phyloP scores from a whole-genome alignment of 2,113 vertebrate species.

The Ophiodon elongatus region DNA sequence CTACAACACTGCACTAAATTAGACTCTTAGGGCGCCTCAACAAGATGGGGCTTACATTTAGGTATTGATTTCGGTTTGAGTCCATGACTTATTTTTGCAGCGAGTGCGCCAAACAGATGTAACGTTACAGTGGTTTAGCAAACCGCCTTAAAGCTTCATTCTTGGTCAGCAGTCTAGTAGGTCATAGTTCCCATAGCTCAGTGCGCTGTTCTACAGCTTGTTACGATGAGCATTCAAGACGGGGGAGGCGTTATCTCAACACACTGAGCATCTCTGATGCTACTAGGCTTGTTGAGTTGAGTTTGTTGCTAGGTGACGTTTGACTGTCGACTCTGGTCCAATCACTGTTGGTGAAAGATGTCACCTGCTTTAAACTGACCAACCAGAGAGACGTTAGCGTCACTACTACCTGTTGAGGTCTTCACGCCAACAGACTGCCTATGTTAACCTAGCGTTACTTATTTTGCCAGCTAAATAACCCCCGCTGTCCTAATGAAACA shows the following conservation, averaged over 20 bases:
- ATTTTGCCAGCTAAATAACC: background rate
- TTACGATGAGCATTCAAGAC: background rate
- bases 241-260: background rate
- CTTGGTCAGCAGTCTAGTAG: background rate
- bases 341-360: conserved; percentile 5
- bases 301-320: conserved; percentile 60
- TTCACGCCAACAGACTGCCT: background rate
- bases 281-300: conserved; percentile 3
- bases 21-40: background rate
- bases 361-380: conserved; percentile 47
- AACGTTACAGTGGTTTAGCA: background rate
- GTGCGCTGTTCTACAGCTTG: background rate
- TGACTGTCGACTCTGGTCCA: conserved; percentile 17
- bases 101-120: background rate
- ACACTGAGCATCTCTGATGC: background rate
- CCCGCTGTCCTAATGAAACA: background rate
- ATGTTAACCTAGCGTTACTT: background rate
- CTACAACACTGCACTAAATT: background rate
- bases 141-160: background rate
- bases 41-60: background rate
- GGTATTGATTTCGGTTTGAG: background rate
- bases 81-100: background rate
- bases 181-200: background rate
- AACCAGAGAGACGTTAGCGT: conserved; percentile 34
- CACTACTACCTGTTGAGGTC: conserved; percentile 1